Base-by-base conservation (phyloP, 2,113 vertebrate species). In the Marmota monax region DNA sequence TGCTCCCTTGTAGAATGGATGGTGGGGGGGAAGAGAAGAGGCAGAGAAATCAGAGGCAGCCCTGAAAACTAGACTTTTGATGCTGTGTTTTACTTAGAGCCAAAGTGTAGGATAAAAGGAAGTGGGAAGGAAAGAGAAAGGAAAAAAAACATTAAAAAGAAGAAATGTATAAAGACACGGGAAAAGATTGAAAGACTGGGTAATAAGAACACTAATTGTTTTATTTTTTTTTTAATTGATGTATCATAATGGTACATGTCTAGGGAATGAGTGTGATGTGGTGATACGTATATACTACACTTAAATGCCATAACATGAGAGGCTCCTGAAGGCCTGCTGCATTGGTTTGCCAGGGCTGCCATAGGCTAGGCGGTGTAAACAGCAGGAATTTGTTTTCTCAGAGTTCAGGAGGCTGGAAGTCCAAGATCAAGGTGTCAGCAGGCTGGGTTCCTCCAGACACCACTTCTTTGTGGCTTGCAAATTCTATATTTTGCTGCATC, bases 221-320 rank as follows among this genome's bases (percentile, higher is more conserved):
- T 63, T 3, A 37, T 13, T 25, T 37, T n/a, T 37, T n/a, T 29
- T 77, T 48, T 32, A 61, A 56, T 56, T 69, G 32, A 23, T 53
- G 27, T 4, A 16, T 23, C 56, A n/a, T 69, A 78, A 29, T 37
- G 37, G 48, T 34, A 7, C 5, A 14, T 70, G 56, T 22, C 70
- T 61, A 63, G 48, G 16, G 29, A 4, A 22, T 45, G 12, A 32
- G 1, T 20, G 22, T 45, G 7, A 77, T 23, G 14, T 82, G 32
- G 8, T 51, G 20, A 22, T 65, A 48, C 1, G 0, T 18, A 29
- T 56, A 6, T 22, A 45, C 39, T 5, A 0, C 8, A 3, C 39
- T 51, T 80, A n/a, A 58, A 13, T 7, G 9, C 14, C 11, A 72
- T 10, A 14, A 51, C 7, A 0, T 0, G 58, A 72, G 61, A 27